Conservation (phyloP, 1,140 invertebrate genomes). For the Meloidogyne floridensis region DNA sequence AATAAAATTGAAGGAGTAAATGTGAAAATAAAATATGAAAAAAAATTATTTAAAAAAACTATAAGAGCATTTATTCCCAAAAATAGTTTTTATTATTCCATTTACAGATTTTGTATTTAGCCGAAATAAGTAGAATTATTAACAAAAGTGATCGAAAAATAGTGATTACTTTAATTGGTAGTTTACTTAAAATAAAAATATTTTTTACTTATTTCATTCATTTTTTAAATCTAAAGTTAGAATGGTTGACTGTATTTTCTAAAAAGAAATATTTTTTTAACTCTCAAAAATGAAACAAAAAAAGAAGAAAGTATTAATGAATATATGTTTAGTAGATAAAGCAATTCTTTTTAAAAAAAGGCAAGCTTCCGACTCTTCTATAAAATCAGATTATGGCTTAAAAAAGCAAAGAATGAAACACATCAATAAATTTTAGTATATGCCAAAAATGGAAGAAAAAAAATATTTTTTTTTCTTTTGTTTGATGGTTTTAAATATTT, state of each 20-base stretch:
- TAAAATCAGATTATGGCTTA: not conserved
- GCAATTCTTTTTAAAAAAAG: not conserved
- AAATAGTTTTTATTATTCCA: no score
- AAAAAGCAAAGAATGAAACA: not conserved
- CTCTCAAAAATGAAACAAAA: not conserved
- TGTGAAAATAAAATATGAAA: not conserved
- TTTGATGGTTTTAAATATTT: not conserved
- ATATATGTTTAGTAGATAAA: not conserved
- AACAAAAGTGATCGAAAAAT: no score
- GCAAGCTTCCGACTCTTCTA: not conserved
- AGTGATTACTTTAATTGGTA: no score
- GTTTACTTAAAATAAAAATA: no score
- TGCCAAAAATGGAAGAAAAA: not conserved
- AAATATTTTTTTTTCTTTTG: not conserved
- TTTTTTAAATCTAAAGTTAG: no score
- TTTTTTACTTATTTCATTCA: no score
- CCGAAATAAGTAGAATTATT: no score
- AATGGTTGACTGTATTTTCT: no score
- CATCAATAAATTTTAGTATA: constrained; percentile 2
- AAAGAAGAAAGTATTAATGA: not conserved
- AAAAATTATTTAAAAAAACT: no score
- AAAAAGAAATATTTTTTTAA: no score
- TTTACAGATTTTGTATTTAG: no score
- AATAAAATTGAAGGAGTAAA: not conserved
- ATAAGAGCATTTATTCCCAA: no score